Base-by-base conservation (phyloP, 1,140 invertebrate species). In the Dufourea novaeangliae region DNA sequence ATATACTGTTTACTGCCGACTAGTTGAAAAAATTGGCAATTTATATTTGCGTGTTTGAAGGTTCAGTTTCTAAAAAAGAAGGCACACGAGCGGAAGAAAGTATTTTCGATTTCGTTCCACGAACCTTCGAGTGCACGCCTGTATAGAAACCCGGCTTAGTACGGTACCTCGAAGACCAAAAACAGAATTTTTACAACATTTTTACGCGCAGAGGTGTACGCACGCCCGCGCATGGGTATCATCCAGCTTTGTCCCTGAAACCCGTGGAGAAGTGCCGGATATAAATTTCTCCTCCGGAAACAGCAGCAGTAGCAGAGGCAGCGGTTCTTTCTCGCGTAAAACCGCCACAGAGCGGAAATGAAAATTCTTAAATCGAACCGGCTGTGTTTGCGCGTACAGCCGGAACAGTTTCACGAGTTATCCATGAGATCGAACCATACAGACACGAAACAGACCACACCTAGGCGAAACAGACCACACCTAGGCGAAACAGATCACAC, bases 191-290 rank as follows among this genome's bases (percentile, higher is more conserved):
- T 39, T 62, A 39, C n/a, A 22, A 11, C 34, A 17, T n/a, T 25
- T 39, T 39, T 39, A 39, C 34, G 34, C 14, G 11, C 59, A 11
- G 1, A 1, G 17, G 11, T n/a, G 54, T 27, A 25, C 59, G 59
- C 39, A 34, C 59, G 54, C 25, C 14, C 59, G 59, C 39, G 37
- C 59, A 22, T 6, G 59, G 59, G 68, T 71, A 46, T 61, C 56
- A 14, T 72, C 34, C 59, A 50, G 0, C 17, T 7, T 10, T 32
- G n/a, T 3, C 20, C 14, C 10, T 1, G 27, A 32, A 32, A 39
- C 14, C 4, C 20, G 41, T 2, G 27, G 17, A 50, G 14, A 29
- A 32, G 39, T 46, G 27, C 29, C 22, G 0, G 25, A 50, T 0
- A 52, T 37, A 37, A 50, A 72, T 62, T 37, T 63, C 57, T 34